A percentile compares a stretch with the other conserved stretches of the same genome.
phyloP scores from a whole-genome alignment of 2,113 vertebrate genomes.

The Mugil cephalus region DNA sequence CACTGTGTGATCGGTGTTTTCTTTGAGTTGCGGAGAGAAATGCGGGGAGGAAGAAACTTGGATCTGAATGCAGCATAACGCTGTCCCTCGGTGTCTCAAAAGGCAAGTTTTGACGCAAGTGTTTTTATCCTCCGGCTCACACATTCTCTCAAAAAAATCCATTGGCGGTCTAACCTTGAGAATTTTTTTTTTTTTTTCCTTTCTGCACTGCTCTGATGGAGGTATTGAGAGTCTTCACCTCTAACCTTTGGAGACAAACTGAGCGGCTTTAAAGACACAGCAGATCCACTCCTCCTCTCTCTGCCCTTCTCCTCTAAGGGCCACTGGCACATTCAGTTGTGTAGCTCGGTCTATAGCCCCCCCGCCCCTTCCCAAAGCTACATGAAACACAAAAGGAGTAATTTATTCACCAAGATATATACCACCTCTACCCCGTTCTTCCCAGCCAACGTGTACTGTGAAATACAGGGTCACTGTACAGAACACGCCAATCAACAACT shows the following conservation, averaged over 20 bases:
- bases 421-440: constrained; percentile 32
- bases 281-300: constrained; percentile 41
- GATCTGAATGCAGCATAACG: constrained; percentile 49
- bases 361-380: constrained; percentile 38
- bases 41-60: constrained; percentile 44
- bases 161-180: constrained; percentile 76
- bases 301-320: constrained; percentile 69
- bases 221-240: constrained; percentile 73
- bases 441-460: constrained; percentile 22
- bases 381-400: constrained; percentile 57
- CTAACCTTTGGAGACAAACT: constrained; percentile 73
- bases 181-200: constrained; percentile 66
- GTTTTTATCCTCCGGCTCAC: constrained; percentile 62
- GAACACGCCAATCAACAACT: constrained; percentile 22
- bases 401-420: constrained; percentile 61
- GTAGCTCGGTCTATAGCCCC: constrained; percentile 52
- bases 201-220: constrained; percentile 69
- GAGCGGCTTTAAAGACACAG: constrained; percentile 66
- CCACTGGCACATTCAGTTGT: constrained; percentile 67
- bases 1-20: constrained; percentile 26
- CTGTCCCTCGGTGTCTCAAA: constrained; percentile 63
- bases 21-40: constrained; percentile 20
- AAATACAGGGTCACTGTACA: constrained; percentile 54
- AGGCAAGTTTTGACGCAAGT: constrained; percentile 63
- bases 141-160: constrained; percentile 60